phyloP scores from a whole-genome alignment of 2,797 vertebrate species.

The Pipistrellus pipistrellus region DNA sequence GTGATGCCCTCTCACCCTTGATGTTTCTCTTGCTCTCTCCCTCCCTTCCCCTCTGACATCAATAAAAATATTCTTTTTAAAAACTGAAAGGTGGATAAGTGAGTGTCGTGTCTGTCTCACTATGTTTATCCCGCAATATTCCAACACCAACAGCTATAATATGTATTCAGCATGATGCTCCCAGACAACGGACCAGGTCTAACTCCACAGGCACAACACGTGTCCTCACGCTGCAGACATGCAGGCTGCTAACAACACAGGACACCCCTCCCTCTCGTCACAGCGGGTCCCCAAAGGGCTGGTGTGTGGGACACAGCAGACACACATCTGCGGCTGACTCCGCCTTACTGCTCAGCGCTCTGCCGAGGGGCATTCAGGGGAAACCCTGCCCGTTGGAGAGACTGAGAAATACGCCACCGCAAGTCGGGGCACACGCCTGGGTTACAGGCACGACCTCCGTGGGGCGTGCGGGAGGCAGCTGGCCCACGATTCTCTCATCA shows the following conservation, averaged over 20 bases:
- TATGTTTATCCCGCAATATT: constrained; percentile 79
- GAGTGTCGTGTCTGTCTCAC: neutral
- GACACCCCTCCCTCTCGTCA: neutral
- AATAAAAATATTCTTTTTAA: neutral
- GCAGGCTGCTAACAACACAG: constrained; percentile 66
- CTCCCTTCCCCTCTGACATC: neutral
- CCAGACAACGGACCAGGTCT: constrained; percentile 78
- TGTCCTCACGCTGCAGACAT: constrained; percentile 49
- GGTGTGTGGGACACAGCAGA: neutral
- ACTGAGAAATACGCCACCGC: neutral
- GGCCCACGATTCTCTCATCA: no score
- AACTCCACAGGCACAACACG: constrained; percentile 53
- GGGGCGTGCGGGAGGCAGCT: no score
- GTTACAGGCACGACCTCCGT: no score
- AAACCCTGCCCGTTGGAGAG: neutral
- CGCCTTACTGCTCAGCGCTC: neutral
- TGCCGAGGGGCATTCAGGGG: neutral
- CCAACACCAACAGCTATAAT: constrained; percentile 75
- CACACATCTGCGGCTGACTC: neutral
- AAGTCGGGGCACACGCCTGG: no score
- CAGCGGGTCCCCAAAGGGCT: neutral
- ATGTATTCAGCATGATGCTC: constrained; percentile 37
- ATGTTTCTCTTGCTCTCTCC: neutral
- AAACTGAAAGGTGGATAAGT: neutral
- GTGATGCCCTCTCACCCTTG: neutral